Base-by-base conservation (phyloP, 2,113 vertebrate genomes). In the Chionodraco myersi region DNA sequence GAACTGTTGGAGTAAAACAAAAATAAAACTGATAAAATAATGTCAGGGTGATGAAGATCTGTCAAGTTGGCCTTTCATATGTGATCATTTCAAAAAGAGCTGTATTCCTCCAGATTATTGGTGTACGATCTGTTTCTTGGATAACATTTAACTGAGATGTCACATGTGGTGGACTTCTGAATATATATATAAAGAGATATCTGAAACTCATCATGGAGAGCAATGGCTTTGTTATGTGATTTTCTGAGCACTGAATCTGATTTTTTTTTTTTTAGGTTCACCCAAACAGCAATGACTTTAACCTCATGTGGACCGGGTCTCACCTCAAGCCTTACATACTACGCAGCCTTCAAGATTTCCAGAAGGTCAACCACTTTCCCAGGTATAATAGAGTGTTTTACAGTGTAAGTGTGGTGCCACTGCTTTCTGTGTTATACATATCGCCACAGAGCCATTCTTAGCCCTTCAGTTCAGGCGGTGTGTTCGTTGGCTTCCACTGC, bases 281-380 rank as follows among this genome's bases (percentile, higher is more conserved):
- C 76, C 95, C 96, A 23, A 98, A 96, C 79, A 99, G 97, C 88
- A 97, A 92, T 0, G 95, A 98, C 88, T 99, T 99, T 82, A 99
- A 99, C 86, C 95, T 99, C n/a, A 98, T 99, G 97, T 99, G 98
- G 98, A 98, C 97, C 4, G 97, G 98, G 71, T 97, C 97, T 72
- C 97, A 99, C 92, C 93, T 99, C 88, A 99, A 99, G 92, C 96
- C 97, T 82, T 96, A 96, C 72, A 81, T 97, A 81, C 94, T 99
- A 62, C 96, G 96, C 64, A 95, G 94, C 82, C 96, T 99, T 66
- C 95, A 97, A 88, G 96, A 97, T 93, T 96, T 96, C 92, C 98
- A 99, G 92, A 99, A 97, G 90, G 97, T 99, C 92, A 99, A 99
- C 92, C 98, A 99, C 88, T 99, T 99, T 82, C 98, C 97, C 86